A percentile compares a stretch with the other conserved stretches of the same genome.
phyloP scores from a whole-genome alignment of 2,888 invertebrate species.

The Agonopterix arenella region DNA sequence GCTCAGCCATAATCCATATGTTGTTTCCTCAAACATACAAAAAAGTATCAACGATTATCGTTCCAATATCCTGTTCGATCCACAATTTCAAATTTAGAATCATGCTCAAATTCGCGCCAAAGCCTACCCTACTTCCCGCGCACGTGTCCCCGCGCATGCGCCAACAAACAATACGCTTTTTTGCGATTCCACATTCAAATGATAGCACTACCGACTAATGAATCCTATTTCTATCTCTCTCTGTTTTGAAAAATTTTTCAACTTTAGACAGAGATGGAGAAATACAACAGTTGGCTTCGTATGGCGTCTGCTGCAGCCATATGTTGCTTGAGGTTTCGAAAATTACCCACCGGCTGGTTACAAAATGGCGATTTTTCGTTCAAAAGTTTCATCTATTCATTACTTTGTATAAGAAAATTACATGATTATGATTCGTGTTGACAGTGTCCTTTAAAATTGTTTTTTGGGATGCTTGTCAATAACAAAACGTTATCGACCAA shows the following conservation, averaged over 20 bases:
- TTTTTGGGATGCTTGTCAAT: too few relatives aligned
- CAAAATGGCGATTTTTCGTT: constrained; percentile 50
- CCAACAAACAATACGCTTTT: constrained; percentile 60
- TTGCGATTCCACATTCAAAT: constrained; percentile 68
- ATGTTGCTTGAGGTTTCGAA: constrained; percentile 72
- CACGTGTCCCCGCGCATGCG: constrained; percentile 50
- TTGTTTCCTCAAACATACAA: constrained; percentile 34
- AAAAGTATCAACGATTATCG: constrained; percentile 42
- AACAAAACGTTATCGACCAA: too few relatives aligned
- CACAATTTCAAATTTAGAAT: constrained; percentile 50
- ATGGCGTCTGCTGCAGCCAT: constrained; percentile 72
- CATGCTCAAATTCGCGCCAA: constrained; percentile 63
- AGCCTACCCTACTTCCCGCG: constrained; percentile 64
- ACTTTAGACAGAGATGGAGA: constrained; percentile 34
- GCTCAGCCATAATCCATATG: constrained; percentile 58
- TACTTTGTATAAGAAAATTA: constrained; percentile 27
- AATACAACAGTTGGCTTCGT: constrained; percentile 62
- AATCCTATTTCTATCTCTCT: constrained; percentile 46
- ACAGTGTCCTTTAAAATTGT: constrained; percentile 14
- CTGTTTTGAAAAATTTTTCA: constrained; percentile 15
- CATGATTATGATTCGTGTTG: constrained; percentile 29
- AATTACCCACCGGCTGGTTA: constrained; percentile 56
- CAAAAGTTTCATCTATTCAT: constrained; percentile 57
- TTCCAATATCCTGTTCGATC: constrained; percentile 67
- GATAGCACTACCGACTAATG: constrained; percentile 68